Percentiles rank a stretch among this genome's conserved stretches.
phyloP scores from a whole-genome alignment of 2,113 vertebrate species.

The Chaenogobius annularis region DNA sequence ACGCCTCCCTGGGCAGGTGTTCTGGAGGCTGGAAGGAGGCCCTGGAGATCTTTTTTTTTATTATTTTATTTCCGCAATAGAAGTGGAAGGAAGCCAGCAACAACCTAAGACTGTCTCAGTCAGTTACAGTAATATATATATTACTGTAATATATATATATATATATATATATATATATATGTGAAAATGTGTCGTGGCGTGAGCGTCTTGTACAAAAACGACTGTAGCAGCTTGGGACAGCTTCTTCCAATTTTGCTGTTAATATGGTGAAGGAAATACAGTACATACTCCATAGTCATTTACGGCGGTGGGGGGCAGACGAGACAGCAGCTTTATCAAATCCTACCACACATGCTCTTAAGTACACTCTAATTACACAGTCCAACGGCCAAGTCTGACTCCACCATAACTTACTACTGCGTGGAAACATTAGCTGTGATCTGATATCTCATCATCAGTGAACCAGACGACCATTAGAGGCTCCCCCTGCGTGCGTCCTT shows the following conservation, averaged over 20 bases:
- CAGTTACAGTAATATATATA: not conserved
- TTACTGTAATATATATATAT: no score
- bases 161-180: no score
- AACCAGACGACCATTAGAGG: not conserved
- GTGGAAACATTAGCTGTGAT: slow-evolving; percentile 4
- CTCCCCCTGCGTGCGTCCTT: not conserved
- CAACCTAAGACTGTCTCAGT: not conserved
- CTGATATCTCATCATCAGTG: slow-evolving; percentile 1
- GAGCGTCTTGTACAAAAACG: no score
- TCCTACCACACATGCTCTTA: not conserved
- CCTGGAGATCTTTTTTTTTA: no score
- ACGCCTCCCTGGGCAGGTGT: no score
- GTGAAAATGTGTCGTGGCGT: no score
- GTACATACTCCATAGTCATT: not conserved
- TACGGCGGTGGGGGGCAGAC: not conserved
- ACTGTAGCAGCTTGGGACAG: not conserved
- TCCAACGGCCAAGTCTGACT: not conserved
- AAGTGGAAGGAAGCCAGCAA: no score
- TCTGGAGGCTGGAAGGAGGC: no score
- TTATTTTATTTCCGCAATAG: no score
- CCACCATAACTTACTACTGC: slow-evolving; percentile 4
- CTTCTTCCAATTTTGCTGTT: not conserved
- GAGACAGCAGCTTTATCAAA: slow-evolving; percentile 5
- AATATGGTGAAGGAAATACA: not conserved
- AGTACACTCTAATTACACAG: not conserved